These are phyloP conservation scores for Drosophila novamexicana DNA, from an alignment of 1,140 invertebrate genomes.

Conservation along the genomic window DNA sequence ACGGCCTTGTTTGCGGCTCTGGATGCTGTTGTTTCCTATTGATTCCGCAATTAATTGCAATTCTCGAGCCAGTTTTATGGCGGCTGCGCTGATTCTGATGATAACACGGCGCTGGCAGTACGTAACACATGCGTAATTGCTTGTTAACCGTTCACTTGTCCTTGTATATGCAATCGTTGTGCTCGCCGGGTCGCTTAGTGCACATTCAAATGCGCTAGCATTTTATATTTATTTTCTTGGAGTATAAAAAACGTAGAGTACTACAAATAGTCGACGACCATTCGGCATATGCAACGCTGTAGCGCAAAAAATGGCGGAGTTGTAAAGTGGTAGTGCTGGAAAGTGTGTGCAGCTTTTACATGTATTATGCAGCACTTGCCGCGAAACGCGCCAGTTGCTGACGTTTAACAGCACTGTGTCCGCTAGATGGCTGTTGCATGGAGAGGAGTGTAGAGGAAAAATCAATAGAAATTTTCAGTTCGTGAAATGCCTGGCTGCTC, in stretches of 20 bases:
- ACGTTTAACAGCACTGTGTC: conserved; percentile 47
- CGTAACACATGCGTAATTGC: conserved; percentile 70
- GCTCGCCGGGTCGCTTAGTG: conserved; percentile 12
- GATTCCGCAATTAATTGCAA: conserved; percentile 24
- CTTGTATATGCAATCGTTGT: not conserved
- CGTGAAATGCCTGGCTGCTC: conserved; percentile 63
- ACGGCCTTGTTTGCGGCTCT: conserved; percentile 24
- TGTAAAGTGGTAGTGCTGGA: conserved; percentile 14
- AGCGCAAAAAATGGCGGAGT: conserved; percentile 70
- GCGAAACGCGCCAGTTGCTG: conserved; percentile 10
- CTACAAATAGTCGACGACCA: conserved; percentile 37
- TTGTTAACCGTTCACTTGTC: conserved; percentile 15
- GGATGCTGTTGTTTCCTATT: conserved; percentile 23
- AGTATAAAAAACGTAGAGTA: conserved; percentile 13
- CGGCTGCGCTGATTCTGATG: conserved; percentile 39
- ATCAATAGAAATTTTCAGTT: conserved; percentile 81
- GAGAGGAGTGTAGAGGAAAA: conserved; percentile 70
- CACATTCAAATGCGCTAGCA: conserved; percentile 42
- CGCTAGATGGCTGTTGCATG: conserved; percentile 62
- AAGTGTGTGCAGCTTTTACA: not conserved
- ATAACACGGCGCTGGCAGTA: conserved; percentile 45
- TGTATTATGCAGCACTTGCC: conserved; percentile 24
- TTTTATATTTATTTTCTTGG: conserved; percentile 27
- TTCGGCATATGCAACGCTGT: conserved; percentile 64
- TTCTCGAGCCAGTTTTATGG: conserved; percentile 40